Evolutionary conservation across 2,888 invertebrate genomes (phyloP).

Genomic region (Lasioglossum marginatum): DNA sequence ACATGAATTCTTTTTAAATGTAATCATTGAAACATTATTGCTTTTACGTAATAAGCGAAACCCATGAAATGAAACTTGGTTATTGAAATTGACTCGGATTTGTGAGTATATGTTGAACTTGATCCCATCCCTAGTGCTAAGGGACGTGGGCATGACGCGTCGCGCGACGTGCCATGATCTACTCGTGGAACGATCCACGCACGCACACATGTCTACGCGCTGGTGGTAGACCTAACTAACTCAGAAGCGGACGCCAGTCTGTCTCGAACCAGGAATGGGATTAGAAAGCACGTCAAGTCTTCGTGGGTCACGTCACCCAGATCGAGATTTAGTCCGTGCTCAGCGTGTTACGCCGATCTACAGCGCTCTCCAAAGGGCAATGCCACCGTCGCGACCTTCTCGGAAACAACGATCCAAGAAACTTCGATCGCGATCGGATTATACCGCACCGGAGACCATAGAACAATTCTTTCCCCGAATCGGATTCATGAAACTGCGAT

Average conservation of each 20-base stretch:
- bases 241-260: conserved; percentile 66
- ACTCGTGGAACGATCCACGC: background rate
- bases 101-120: no score
- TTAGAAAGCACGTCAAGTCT: conserved; percentile 77
- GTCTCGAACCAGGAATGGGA: conserved; percentile 70
- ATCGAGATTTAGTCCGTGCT: conserved; percentile 75
- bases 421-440: conserved; percentile 1
- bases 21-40: no score
- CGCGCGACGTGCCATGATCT: background rate
- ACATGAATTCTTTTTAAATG: no score
- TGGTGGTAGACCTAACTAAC: conserved; percentile 22
- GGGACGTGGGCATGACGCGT: background rate
- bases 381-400: conserved; percentile 41
- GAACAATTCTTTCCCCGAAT: background rate
- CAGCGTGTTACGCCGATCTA: conserved; percentile 53
- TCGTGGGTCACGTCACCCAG: conserved; percentile 74
- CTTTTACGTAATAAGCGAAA: no score
- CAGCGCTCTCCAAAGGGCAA: conserved; percentile 58
- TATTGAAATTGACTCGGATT: no score
- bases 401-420: conserved; percentile 28
- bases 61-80: no score
- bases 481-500: background rate
- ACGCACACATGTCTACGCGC: background rate
- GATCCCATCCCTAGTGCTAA: background rate
- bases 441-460: background rate